These are phyloP conservation scores for Poecilia wingei DNA, from an alignment of 2,797 vertebrate species.

Conservation along the genomic window DNA sequence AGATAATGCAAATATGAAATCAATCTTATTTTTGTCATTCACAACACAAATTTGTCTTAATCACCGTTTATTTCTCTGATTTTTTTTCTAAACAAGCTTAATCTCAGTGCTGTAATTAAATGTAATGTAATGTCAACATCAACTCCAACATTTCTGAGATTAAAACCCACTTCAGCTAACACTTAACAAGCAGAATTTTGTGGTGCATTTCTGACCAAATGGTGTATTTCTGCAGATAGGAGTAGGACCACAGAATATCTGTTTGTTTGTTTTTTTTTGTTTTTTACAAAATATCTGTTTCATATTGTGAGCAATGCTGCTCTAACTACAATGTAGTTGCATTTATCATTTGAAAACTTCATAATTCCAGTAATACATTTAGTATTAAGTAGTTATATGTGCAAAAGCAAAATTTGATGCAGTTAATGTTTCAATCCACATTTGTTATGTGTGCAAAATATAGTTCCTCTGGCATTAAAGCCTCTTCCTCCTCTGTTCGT, in stretches of 20 bases:
- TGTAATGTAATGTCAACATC: background rate
- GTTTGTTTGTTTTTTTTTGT: too few relatives aligned
- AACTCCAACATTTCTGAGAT: too few relatives aligned
- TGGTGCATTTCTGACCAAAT: too few relatives aligned
- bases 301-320: too few relatives aligned
- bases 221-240: too few relatives aligned
- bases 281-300: too few relatives aligned
- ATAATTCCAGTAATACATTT: background rate
- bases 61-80: background rate
- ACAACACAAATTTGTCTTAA: background rate
- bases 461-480: background rate
- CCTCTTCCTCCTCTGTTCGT: background rate
- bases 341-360: background rate
- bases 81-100: background rate
- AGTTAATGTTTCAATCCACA: background rate
- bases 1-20: background rate
- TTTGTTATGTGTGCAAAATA: background rate
- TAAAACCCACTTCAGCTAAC: too few relatives aligned
- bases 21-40: background rate
- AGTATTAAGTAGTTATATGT: background rate
- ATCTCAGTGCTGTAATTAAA: background rate
- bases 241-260: too few relatives aligned
- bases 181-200: too few relatives aligned
- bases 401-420: background rate
- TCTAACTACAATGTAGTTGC: background rate